phyloP scores from a whole-genome alignment of 2,113 vertebrate species.

The Scophthalmus maximus region DNA sequence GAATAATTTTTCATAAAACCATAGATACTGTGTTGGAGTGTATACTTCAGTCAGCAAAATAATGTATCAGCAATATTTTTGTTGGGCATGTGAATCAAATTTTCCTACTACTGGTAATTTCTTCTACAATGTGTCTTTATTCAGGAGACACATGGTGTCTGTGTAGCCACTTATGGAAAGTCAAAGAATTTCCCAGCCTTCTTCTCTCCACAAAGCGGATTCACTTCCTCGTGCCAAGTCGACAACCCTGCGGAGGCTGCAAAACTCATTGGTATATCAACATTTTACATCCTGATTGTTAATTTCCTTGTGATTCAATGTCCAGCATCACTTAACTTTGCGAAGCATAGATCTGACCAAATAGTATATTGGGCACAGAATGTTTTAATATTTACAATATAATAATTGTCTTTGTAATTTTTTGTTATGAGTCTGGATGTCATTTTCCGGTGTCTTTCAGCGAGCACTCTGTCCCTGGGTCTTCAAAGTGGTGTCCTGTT shows the following conservation, averaged over 20 bases:
- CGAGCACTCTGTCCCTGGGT: constrained; percentile 78
- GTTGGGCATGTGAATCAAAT: not conserved
- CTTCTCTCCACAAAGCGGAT: constrained; percentile 87
- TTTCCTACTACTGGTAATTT: not conserved
- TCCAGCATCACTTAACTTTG: not conserved
- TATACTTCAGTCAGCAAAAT: not conserved
- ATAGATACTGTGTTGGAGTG: not conserved
- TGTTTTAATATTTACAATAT: not conserved
- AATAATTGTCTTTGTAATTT: not conserved
- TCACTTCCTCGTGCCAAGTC: constrained; percentile 84
- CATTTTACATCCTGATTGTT: constrained; percentile 1
- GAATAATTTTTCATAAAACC: constrained; percentile 11
- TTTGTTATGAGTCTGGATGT: not conserved
- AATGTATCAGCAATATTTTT: not conserved
- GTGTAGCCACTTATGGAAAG: constrained; percentile 88
- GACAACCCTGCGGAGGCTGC: constrained; percentile 86
- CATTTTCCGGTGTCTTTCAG: constrained; percentile 68
- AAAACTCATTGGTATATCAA: constrained; percentile 85
- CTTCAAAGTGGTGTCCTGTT: constrained; percentile 87
- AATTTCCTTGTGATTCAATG: not conserved
- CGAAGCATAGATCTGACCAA: not conserved
- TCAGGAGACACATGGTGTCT: constrained; percentile 93
- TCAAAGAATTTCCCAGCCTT: constrained; percentile 90
- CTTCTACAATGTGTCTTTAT: constrained; percentile 4
- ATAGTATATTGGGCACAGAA: not conserved